These are phyloP conservation scores for Odontophorus gujanensis DNA, from an alignment of 2,113 vertebrate species.

Conservation along the genomic window DNA sequence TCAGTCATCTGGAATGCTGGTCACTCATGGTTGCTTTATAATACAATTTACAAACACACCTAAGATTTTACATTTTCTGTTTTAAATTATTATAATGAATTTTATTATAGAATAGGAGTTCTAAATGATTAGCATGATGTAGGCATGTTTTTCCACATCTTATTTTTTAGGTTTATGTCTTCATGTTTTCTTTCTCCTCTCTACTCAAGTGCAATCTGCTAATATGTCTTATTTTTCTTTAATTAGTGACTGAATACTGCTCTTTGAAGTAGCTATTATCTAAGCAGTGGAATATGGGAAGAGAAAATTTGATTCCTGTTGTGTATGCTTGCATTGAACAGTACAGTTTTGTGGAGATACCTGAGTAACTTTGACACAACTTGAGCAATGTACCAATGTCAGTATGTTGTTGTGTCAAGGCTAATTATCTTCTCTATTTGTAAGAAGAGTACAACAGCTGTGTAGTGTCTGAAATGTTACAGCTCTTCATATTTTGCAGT, in stretches of 20 bases:
- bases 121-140: background rate
- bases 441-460: slow-evolving; percentile 42
- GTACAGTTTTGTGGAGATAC: slow-evolving; percentile 19
- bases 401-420: background rate
- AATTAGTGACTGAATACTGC: slow-evolving; percentile 27
- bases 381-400: background rate
- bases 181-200: background rate
- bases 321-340: background rate
- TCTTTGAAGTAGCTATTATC: slow-evolving; percentile 4
- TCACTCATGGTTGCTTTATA: background rate
- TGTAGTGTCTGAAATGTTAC: slow-evolving; percentile 24
- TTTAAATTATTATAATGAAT: background rate
- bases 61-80: background rate
- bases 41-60: background rate
- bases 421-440: slow-evolving; percentile 47
- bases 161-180: background rate
- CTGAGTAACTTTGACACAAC: slow-evolving; percentile 22
- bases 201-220: background rate
- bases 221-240: background rate
- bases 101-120: background rate
- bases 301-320: slow-evolving; percentile 40
- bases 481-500: background rate
- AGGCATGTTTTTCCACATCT: background rate
- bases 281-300: background rate
- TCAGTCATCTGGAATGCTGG: background rate